Percentiles rank a stretch among this genome's conserved stretches.
Conservation (phyloP, 92 coral and sea anemone species). For the Hydrozoanthus gracilis region DNA sequence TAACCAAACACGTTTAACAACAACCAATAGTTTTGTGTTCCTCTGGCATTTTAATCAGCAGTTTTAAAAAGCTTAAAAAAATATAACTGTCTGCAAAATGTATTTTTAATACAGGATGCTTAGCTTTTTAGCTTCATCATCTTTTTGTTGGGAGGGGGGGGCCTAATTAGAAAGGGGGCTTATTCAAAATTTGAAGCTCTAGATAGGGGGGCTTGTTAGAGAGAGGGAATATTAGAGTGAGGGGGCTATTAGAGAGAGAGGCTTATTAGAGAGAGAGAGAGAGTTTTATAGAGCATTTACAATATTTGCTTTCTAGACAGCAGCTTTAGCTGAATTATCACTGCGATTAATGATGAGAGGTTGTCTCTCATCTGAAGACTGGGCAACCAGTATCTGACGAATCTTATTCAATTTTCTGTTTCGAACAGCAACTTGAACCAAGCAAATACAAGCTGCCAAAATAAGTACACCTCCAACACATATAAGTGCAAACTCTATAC, state of each 20-base stretch:
- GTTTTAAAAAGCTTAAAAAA: too few relatives aligned
- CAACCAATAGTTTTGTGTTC: too few relatives aligned
- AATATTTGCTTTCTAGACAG: not conserved
- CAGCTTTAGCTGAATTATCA: not conserved
- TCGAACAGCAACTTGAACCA: slow-evolving; percentile 48
- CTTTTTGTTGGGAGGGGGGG: too few relatives aligned
- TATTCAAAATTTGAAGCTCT: too few relatives aligned
- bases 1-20: too few relatives aligned
- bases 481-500: slow-evolving; percentile 70
- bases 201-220: not conserved
- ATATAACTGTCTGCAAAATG: too few relatives aligned
- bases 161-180: too few relatives aligned
- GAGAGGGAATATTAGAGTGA: not conserved
- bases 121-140: too few relatives aligned
- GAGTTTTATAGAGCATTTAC: not conserved
- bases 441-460: slow-evolving; percentile 58
- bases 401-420: slow-evolving; percentile 61
- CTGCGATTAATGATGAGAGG: slow-evolving; percentile 34
- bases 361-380: slow-evolving; percentile 47
- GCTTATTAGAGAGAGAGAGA: too few relatives aligned
- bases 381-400: slow-evolving; percentile 37
- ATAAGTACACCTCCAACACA: slow-evolving; percentile 81
- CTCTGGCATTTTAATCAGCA: too few relatives aligned
- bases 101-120: too few relatives aligned
- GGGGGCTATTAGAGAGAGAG: too few relatives aligned